phyloP scores from a whole-genome alignment of 2,888 invertebrate genomes.

The Magallana nippona region DNA sequence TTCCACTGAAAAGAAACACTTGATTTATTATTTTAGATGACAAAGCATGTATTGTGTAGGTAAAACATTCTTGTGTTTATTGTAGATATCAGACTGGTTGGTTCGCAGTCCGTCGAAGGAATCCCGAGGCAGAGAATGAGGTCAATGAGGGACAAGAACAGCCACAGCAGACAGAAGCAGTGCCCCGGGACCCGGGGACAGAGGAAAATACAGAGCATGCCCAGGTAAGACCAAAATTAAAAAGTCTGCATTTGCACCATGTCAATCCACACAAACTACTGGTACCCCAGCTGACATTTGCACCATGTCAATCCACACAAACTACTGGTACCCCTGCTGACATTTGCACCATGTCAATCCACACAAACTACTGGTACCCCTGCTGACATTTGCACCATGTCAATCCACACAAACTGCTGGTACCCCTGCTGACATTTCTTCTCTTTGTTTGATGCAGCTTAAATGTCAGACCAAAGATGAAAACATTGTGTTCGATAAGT shows the following conservation, averaged over 20 bases:
- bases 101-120: constrained; percentile 50
- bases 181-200: constrained; percentile 40
- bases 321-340: no score
- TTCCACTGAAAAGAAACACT: no score
- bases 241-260: not conserved
- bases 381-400: no score
- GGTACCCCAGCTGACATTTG: no score
- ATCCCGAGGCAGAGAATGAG: constrained; percentile 48
- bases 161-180: constrained; percentile 39
- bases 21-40: no score
- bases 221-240: not conserved
- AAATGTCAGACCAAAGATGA: no score
- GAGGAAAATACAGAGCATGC: not conserved
- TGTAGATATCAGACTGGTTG: constrained; percentile 63
- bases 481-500: no score
- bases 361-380: not conserved
- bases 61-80: not conserved
- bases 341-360: not conserved
- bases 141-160: constrained; percentile 50
- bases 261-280: not conserved
- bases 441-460: no score
- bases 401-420: not conserved
- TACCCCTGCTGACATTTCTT: no score
- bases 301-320: not conserved
- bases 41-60: no score